Conservation (phyloP, 2,113 vertebrate species). For the Jaculus jaculus region DNA sequence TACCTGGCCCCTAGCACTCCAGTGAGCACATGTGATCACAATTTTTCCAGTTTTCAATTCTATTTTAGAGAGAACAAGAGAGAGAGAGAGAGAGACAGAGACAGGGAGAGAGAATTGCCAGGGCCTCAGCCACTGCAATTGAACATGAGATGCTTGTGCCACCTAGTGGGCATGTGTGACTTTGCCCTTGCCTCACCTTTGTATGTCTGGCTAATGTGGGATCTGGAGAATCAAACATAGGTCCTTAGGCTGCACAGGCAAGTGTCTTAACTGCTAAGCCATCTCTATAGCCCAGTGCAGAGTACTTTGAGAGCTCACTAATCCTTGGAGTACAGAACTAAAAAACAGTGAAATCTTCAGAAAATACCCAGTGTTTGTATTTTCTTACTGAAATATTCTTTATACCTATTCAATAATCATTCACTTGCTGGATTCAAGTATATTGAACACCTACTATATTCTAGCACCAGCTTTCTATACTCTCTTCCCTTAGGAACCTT, state of each 20-base stretch:
- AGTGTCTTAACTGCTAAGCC: too few relatives aligned
- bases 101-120: too few relatives aligned
- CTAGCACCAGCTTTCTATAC: background rate
- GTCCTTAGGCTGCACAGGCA: too few relatives aligned
- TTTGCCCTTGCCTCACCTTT: too few relatives aligned
- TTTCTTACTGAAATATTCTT: background rate
- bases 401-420: background rate
- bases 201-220: too few relatives aligned
- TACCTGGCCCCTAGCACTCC: background rate
- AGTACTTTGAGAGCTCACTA: background rate
- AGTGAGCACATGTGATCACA: fast-evolving
- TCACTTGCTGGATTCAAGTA: background rate
- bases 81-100: too few relatives aligned
- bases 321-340: background rate
- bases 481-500: background rate
- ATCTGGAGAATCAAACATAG: too few relatives aligned
- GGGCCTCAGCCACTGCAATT: too few relatives aligned
- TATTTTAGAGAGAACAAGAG: too few relatives aligned
- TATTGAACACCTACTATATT: background rate
- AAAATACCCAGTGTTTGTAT: background rate
- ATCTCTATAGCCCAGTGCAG: background rate
- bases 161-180: too few relatives aligned
- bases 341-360: background rate
- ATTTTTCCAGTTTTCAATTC: too few relatives aligned
- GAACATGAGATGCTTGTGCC: too few relatives aligned